These are phyloP conservation scores for Capromys pilorides DNA, from an alignment of 2,797 vertebrate species.

Conservation along the genomic window DNA sequence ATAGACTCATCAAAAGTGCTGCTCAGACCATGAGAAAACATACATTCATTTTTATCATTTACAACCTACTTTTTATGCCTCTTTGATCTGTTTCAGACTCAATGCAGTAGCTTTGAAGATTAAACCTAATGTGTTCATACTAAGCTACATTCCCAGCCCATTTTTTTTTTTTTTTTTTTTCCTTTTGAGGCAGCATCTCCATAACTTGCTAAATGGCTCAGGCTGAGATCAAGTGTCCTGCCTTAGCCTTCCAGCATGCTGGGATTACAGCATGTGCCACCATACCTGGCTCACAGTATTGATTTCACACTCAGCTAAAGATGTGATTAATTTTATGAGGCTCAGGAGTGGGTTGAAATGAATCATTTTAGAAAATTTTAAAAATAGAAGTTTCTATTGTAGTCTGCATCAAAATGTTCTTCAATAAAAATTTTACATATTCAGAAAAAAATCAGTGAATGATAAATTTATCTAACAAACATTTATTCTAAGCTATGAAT, in stretches of 20 bases:
- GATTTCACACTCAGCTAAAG: background rate
- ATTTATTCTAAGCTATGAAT: background rate
- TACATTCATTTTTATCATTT: constrained; percentile 4
- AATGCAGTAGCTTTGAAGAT: background rate
- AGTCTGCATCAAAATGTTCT: constrained; percentile 11
- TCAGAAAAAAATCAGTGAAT: background rate
- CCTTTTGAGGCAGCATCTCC: background rate
- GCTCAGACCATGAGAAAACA: background rate
- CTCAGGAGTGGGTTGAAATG: background rate
- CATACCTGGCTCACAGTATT: background rate
- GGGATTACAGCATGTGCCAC: background rate
- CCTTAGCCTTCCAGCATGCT: background rate
- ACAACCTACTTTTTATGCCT: background rate
- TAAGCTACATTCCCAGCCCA: background rate
- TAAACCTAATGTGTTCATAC: background rate
- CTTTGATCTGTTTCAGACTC: background rate
- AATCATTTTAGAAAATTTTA: background rate
- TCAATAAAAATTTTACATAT: constrained; percentile 39
- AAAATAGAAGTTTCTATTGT: background rate
- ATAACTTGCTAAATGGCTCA: background rate
- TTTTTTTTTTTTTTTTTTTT: background rate
- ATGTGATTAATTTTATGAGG: background rate
- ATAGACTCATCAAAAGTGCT: background rate
- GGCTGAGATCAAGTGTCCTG: background rate
- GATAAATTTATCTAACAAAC: background rate